Conservation (phyloP, 2,113 vertebrate species). For the Chionodraco myersi region DNA sequence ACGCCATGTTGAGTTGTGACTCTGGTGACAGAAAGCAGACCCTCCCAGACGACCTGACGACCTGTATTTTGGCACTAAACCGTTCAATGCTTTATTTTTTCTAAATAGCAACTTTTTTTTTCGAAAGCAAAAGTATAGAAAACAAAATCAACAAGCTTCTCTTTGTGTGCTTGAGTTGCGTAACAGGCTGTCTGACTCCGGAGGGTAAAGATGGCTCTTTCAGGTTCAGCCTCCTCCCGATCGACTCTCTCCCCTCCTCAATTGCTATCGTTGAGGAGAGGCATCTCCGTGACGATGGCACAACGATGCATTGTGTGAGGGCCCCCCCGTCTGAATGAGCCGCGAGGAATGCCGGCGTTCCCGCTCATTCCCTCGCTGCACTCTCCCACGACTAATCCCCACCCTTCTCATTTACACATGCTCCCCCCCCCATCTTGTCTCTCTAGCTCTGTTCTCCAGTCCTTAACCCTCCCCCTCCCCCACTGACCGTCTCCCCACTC, state of each 20-base stretch:
- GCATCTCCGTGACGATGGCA: slow-evolving; percentile 73
- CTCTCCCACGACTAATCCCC: slow-evolving; percentile 81
- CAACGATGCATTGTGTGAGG: slow-evolving; percentile 72
- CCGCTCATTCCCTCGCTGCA: slow-evolving; percentile 74
- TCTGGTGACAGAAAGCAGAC: no score
- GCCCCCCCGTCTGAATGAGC: slow-evolving; percentile 64
- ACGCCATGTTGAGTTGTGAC: no score
- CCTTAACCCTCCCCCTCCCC: not conserved
- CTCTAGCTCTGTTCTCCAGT: slow-evolving; percentile 10
- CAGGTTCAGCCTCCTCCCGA: slow-evolving; percentile 9
- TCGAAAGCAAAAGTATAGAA: no score
- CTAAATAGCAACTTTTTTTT: no score
- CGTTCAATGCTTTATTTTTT: no score
- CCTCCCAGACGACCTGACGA: no score
- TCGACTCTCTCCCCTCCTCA: not conserved
- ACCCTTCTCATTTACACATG: slow-evolving; percentile 75
- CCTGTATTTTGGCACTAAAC: no score
- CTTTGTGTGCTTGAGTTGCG: slow-evolving; percentile 9
- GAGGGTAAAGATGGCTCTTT: slow-evolving; percentile 30
- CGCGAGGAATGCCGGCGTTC: slow-evolving; percentile 75
- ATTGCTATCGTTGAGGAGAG: slow-evolving; percentile 7
- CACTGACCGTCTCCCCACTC: slow-evolving; percentile 17
- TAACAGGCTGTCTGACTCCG: slow-evolving; percentile 38
- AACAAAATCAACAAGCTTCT: no score
- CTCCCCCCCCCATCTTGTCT: slow-evolving; percentile 58